Evolutionary conservation across 2,888 invertebrate genomes (phyloP).

Genomic region (Callosobruchus maculatus): DNA sequence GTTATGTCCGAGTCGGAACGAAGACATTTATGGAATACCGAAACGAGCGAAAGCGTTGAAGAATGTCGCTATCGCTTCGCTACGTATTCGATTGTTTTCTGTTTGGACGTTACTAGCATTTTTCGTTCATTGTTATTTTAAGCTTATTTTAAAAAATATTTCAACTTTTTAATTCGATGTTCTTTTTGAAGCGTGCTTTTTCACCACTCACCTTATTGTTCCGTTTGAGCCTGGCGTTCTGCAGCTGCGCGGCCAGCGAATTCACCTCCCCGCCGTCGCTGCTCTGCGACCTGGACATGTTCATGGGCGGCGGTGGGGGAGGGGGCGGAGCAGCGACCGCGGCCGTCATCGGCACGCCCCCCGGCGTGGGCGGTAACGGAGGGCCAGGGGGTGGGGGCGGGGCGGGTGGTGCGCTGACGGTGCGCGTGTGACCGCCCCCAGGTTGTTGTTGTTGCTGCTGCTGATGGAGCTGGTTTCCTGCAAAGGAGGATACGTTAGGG

Average conservation of each 20-base stretch:
- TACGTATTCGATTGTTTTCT: no score
- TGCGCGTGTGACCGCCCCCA: constrained; percentile 49
- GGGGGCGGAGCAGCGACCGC: constrained; percentile 46
- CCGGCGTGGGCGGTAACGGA: constrained; percentile 24
- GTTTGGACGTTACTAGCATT: no score
- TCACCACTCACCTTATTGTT: constrained; percentile 50
- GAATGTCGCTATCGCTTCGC: no score
- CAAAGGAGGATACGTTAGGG: no score
- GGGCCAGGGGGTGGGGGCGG: constrained; percentile 50
- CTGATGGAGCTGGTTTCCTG: no score
- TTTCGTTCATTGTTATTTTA: no score
- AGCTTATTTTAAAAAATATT: no score
- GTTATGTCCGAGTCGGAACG: no score
- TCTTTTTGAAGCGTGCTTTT: no score
- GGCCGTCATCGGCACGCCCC: constrained; percentile 29
- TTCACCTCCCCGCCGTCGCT: constrained; percentile 65
- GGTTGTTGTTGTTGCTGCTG: neutral
- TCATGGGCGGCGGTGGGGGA: constrained; percentile 52
- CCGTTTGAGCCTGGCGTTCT: constrained; percentile 78
- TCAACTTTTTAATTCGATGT: no score
- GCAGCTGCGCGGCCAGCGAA: constrained; percentile 82
- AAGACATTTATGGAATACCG: no score
- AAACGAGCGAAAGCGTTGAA: no score
- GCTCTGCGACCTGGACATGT: constrained; percentile 53
- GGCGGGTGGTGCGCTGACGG: constrained; percentile 51